Percentiles rank a stretch among this genome's conserved stretches.
Conservation (phyloP, 2,113 vertebrate species). For the Limanda limanda region DNA sequence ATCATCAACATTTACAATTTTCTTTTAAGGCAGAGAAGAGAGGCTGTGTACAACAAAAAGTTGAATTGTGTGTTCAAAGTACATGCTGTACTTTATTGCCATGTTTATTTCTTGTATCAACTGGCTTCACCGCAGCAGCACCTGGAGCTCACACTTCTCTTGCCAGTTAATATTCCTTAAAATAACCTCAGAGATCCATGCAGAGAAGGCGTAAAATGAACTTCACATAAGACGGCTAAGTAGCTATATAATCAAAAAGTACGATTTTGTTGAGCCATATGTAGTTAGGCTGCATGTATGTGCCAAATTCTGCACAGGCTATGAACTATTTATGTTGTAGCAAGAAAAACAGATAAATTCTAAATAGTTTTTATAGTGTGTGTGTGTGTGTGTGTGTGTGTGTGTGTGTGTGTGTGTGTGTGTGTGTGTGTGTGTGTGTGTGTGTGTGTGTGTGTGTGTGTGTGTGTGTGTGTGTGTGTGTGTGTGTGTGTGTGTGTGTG, state of each 20-base stretch:
- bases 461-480: no score
- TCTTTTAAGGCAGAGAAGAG: conserved; percentile 14
- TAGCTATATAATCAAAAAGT: conserved; percentile 50
- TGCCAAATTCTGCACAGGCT: conserved; percentile 44
- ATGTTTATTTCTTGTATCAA: conserved; percentile 57
- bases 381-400: neutral
- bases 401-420: neutral
- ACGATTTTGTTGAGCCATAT: conserved; percentile 39
- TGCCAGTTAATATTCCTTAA: conserved; percentile 59
- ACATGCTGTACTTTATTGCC: conserved; percentile 17
- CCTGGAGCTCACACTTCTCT: conserved; percentile 47
- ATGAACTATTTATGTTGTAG: conserved; percentile 37
- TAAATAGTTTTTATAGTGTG: neutral
- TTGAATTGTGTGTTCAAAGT: conserved; percentile 20
- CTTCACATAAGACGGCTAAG: conserved; percentile 47
- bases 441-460: no score
- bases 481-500: neutral
- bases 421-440: neutral
- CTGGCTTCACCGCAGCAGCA: conserved; percentile 47
- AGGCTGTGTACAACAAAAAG: conserved; percentile 10
- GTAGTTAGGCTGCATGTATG: conserved; percentile 19
- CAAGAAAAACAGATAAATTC: neutral
- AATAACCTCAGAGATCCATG: conserved; percentile 62
- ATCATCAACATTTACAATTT: conserved; percentile 9
- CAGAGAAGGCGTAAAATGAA: conserved; percentile 58